Evolutionary conservation across 2,797 vertebrate genomes (phyloP), one percentile per base, ranked within the genome.

Genomic region (Leptodactylus fallax): DNA sequence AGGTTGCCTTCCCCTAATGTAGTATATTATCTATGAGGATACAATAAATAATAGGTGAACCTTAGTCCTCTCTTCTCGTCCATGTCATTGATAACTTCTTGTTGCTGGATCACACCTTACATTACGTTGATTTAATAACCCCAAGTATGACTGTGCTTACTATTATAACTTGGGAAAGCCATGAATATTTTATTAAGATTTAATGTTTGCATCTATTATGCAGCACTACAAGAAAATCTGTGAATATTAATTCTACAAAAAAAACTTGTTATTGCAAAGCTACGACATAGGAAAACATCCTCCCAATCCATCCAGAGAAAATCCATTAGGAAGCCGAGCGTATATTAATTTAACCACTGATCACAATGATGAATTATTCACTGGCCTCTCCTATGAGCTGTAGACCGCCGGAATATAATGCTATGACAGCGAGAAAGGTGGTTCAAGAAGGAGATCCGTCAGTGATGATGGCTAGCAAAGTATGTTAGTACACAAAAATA

Each of bases 181-280:
- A n/a, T 83, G 11, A 51, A 83, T 83, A 45, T 72, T 72, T 83
- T 47, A 58, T 72, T 21, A n/a, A 58, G 53, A 67, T 83, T 14
- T 72, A 36, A 83, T 56, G 81, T 83, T 83, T 55, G 47, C 81
- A 67, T 82, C 47, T 49, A 81, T 83, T 67, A 72, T 72, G 67
- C 51, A 56, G 49, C 25, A 16, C 65, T 45, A 58, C 81, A 72
- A 69, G 65, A 72, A 83, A 87, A 90, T 47, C 36, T 86, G 67
- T 16, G 0, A 19, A 0, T 86, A 0, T 74, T 88, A 53, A 13
- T 65, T 45, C 5, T 45, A 10, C 25, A 88, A 56, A 25, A 83
- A 83, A 83, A 36, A 51, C 51, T 49, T 71, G 81, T 83, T 71
- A 69, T 71, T 27, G 14, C 23, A 19, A 71, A 14, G 65, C 14